Evolutionary conservation across 2,797 vertebrate species (phyloP), one percentile per base, ranked within the genome.

Genomic region (Setipinna tenuifilis): DNA sequence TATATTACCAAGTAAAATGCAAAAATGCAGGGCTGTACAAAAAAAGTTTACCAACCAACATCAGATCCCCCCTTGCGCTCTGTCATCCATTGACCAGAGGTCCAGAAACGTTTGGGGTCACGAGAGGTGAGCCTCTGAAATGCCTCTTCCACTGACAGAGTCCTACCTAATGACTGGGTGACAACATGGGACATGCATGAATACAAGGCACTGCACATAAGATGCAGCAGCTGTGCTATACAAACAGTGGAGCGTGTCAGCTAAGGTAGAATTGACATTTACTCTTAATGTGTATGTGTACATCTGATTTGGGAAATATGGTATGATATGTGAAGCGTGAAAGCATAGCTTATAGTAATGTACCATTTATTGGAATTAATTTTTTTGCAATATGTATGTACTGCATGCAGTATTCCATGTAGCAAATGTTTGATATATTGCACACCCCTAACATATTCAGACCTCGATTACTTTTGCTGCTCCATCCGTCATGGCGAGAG

Each of bases 51-150:
- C 95, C 0, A 86, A 98, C 97, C 97, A 1, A 98, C 97, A 61
- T 98, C 97, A 2, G 97, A 98, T 88, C 97, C 97, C 50, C 97
- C 97, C 85, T 91, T 95, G 87, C 95, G 91, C 88, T 98, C 97
- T 0, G 97, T 97, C 97, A 98, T 98, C 97, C 97, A 98, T 91
- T 98, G 97, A 83, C 97, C 97, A 48, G 97, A 98, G 0, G 96
- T 98, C 97, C 97, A 98, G 93, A 98, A 98, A 50, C 78, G 90
- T 50, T 90, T 75, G 17, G 97, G 95, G 21, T 97, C 92, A 17
- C 96, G 94, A 0, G 95, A 92, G 2, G 95, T 98, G 92, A 98
- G 90, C 4, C 48, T 94, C 57, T 87, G 91, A 90, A 93, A 97
- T 17, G 93, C 93, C 0, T 94, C 93, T 71, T 91, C 95, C 82